phyloP scores from a whole-genome alignment of 1,140 invertebrate species.

The Drosophila funebris region DNA sequence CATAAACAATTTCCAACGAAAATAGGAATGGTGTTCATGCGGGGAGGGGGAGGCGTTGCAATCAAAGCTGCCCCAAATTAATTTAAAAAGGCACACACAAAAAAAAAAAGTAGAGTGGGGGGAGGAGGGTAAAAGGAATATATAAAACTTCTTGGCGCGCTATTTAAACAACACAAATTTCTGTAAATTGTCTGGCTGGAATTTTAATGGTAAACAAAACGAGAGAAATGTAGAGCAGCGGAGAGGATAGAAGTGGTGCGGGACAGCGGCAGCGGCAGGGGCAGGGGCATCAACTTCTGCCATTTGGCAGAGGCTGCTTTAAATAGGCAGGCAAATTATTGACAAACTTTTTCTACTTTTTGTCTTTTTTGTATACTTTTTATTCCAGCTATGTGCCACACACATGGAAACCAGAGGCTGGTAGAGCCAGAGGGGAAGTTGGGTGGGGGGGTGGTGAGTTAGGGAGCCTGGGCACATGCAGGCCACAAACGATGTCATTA shows the following conservation, averaged over 20 bases:
- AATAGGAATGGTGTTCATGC: not conserved
- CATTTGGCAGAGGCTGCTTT: constrained; percentile 60
- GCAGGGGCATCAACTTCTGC: constrained; percentile 8
- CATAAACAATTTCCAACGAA: constrained; percentile 64
- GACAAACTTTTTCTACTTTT: constrained; percentile 73
- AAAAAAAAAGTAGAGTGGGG: not conserved
- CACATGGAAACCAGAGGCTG: constrained; percentile 49
- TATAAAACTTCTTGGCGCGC: constrained; percentile 50
- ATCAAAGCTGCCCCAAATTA: constrained; percentile 79
- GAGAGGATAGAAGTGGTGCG: constrained; percentile 15
- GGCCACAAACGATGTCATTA: constrained; percentile 75
- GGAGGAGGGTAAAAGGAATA: constrained; percentile 4
- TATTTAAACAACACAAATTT: constrained; percentile 81
- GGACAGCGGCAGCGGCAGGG: not conserved
- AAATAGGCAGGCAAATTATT: constrained; percentile 78
- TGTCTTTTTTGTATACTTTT: constrained; percentile 7
- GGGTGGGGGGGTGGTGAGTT: not conserved
- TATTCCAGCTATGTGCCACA: constrained; percentile 27
- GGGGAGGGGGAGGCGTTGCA: constrained; percentile 31
- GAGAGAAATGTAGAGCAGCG: constrained; percentile 10
- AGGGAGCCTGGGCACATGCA: constrained; percentile 22
- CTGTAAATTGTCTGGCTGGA: constrained; percentile 76
- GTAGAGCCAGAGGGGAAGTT: not conserved
- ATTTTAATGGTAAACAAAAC: constrained; percentile 76
- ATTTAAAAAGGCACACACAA: constrained; percentile 62